Evolutionary conservation across 37 sponge, comb jelly and placozoan species (phyloP), one percentile per base, ranked within the genome.

Genomic region (Theonella swinhoei): DNA sequence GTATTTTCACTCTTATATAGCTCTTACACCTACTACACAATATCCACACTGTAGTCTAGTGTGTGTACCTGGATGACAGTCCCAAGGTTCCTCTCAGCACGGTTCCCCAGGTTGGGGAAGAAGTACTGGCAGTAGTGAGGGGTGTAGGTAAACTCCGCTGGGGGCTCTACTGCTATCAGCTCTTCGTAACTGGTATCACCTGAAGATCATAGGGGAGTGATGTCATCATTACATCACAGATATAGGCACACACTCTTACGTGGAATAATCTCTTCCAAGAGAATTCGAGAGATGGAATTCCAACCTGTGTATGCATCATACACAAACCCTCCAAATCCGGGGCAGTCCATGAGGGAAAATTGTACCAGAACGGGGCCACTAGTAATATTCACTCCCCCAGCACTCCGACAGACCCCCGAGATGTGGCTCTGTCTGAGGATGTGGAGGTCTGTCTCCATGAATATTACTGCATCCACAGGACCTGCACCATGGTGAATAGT

Each of bases 241-340:
- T 4, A 39, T 4, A 14, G 31, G n/a, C n/a, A n/a, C n/a, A n/a
- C n/a, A n/a, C n/a, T 25, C 84, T 41, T 75, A 84, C 84, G 32
- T 39, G 83, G 83, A n/a, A 62, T 62, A 20, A 80, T 31, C 39
- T 92, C 92, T 71, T 92, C 89, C 0, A 92, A 34, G 0, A 76
- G 38, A 9, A 92, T 92, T 61, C 92, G 43, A 0, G 92, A 92
- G 14, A 74, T 42, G 47, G 89, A 76, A 41, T 92, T 83, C 70
- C 68, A 92, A 30, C 92, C 92, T 3, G 89, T 92, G 85, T 84
- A 92, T 4, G 92, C 89, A 35, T 92, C 89, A 36, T 92, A 88
- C 1, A 85, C 81, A 54, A 78, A 85, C 2, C 89, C 89, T 22
- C 74, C 81, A 68, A 81, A 84, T 0, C 72, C 65, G 8, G 74